These are phyloP conservation scores for Sipunculus nudus DNA, from an alignment of 2,888 invertebrate genomes.

Conservation along the genomic window DNA sequence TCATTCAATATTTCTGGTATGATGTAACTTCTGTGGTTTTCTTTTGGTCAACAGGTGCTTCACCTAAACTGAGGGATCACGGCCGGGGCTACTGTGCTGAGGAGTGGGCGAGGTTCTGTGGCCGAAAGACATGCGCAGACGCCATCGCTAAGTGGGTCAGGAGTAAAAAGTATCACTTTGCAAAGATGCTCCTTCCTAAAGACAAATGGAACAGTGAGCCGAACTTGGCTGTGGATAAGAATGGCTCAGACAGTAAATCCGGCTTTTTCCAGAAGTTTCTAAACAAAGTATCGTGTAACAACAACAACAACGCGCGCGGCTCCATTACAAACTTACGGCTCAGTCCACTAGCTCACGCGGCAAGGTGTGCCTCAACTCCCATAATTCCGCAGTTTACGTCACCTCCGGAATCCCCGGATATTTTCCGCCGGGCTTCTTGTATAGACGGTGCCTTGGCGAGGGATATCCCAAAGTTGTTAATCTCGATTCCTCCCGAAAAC, in stretches of 20 bases:
- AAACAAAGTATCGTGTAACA: no score
- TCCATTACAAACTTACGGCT: no score
- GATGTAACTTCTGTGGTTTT: no score
- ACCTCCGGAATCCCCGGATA: conserved; percentile 25
- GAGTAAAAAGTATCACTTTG: conserved; percentile 56
- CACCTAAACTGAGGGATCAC: conserved; percentile 75
- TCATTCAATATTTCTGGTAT: no score
- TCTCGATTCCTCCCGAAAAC: no score
- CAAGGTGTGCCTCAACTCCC: conserved; percentile 53
- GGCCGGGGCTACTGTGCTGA: conserved; percentile 77
- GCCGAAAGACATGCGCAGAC: conserved; percentile 77
- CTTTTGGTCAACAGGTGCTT: conserved; percentile 79
- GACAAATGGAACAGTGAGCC: conserved; percentile 73
- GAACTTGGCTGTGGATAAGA: conserved; percentile 45
- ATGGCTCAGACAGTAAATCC: conserved; percentile 22
- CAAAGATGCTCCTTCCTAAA: conserved; percentile 44
- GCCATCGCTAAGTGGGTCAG: conserved; percentile 74
- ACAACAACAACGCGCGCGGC: no score
- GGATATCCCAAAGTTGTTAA: no score
- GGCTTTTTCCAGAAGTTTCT: conserved; percentile 48
- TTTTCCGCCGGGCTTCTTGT: conserved; percentile 44
- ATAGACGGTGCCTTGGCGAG: conserved; percentile 37
- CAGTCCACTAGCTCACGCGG: no score
- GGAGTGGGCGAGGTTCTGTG: conserved; percentile 81
- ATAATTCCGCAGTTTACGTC: conserved; percentile 46